These are phyloP conservation scores for Stegodyphus mimosarum DNA, from an alignment of 1,140 invertebrate genomes.

Conservation along the genomic window DNA sequence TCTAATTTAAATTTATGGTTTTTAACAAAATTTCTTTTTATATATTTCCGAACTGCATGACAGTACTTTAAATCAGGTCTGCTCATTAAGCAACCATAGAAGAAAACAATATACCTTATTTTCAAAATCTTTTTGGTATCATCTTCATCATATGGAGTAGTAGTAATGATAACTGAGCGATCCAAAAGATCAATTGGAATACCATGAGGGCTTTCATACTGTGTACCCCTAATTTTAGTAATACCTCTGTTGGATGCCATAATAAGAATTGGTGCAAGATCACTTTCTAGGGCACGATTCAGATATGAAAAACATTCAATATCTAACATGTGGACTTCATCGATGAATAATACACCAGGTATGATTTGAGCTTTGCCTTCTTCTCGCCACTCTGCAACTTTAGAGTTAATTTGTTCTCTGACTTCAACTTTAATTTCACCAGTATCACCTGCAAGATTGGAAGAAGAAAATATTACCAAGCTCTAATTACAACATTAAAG, in stretches of 20 bases:
- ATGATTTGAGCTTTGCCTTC: constrained; percentile 99
- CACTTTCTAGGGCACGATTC: constrained; percentile 95
- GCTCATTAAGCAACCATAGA: no score
- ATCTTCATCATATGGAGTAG: constrained; percentile 86
- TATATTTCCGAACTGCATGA: no score
- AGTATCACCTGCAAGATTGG: constrained; percentile 81
- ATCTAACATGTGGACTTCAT: constrained; percentile 98
- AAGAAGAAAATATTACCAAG: constrained; percentile 31
- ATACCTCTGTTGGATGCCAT: constrained; percentile 99
- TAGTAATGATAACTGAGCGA: constrained; percentile 94
- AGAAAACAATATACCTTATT: constrained; percentile 74
- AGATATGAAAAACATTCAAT: constrained; percentile 99
- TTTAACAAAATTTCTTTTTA: no score
- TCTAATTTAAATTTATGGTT: no score
- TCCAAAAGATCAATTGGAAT: constrained; percentile 97
- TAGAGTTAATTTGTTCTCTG: constrained; percentile 97
- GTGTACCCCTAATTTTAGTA: constrained; percentile 94
- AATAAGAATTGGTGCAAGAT: constrained; percentile 96
- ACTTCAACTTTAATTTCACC: constrained; percentile 99
- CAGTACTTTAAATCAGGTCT: no score
- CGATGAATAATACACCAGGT: constrained; percentile 92
- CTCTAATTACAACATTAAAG: not conserved
- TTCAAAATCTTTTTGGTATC: constrained; percentile 93
- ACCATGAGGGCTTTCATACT: constrained; percentile 93
- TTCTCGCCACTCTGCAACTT: constrained; percentile 98